These are phyloP conservation scores for Siniperca chuatsi DNA, from an alignment of 2,113 vertebrate species.

Conservation along the genomic window DNA sequence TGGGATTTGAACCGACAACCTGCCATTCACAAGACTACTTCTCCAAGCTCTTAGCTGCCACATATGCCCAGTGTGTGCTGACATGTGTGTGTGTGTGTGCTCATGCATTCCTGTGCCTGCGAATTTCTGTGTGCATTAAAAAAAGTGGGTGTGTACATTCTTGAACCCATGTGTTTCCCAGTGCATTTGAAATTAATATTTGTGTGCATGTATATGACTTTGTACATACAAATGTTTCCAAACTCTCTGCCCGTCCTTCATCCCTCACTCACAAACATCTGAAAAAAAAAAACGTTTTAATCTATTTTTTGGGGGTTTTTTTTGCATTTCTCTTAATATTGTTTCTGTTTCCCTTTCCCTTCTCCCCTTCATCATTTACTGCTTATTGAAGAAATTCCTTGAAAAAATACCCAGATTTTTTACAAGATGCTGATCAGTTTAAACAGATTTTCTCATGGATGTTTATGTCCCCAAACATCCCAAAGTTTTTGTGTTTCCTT, in stretches of 20 bases:
- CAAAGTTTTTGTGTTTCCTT: too few species aligned
- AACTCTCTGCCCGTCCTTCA: background rate
- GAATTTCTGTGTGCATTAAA: background rate
- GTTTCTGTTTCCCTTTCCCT: background rate
- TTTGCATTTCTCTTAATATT: background rate
- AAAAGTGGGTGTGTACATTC: constrained; percentile 4
- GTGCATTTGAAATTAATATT: background rate
- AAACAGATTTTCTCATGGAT: background rate
- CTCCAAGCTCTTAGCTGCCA: constrained; percentile 9
- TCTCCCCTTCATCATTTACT: background rate
- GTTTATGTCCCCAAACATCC: background rate
- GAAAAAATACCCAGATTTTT: background rate
- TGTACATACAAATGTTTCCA: background rate
- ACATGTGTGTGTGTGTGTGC: background rate
- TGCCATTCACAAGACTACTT: constrained; percentile 5
- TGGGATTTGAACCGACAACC: constrained; percentile 26
- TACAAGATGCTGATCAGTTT: background rate
- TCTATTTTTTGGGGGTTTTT: too few species aligned
- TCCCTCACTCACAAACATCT: background rate
- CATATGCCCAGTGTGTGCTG: constrained; percentile 6
- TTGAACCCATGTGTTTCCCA: constrained; percentile 3
- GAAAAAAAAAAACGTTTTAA: background rate
- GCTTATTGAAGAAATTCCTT: background rate
- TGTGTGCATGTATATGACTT: background rate
- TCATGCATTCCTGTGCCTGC: background rate